phyloP scores from a whole-genome alignment of 2,888 invertebrate genomes.

The Melanostoma mellinum region DNA sequence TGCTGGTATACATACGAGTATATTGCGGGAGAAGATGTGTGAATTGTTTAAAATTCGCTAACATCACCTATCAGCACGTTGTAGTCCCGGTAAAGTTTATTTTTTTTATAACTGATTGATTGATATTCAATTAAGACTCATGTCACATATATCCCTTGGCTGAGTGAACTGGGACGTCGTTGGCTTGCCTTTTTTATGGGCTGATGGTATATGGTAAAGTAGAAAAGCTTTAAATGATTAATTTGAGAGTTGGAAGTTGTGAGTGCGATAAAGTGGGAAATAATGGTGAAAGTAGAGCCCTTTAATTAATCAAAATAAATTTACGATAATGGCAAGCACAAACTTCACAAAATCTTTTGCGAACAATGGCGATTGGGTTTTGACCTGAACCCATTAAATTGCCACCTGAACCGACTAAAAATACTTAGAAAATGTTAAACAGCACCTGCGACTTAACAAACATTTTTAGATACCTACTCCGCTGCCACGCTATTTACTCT shows the following conservation, averaged over 20 bases:
- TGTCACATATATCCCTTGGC: constrained; percentile 14
- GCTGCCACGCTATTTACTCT: neutral
- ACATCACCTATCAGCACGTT: constrained; percentile 38
- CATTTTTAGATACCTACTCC: neutral
- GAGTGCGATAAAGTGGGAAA: constrained; percentile 22
- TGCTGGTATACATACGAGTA: neutral
- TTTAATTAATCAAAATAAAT: constrained; percentile 38
- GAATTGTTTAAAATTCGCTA: constrained; percentile 37
- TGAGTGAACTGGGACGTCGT: neutral
- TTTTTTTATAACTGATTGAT: constrained; percentile 35
- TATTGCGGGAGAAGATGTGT: neutral
- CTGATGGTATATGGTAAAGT: neutral
- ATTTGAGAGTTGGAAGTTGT: neutral
- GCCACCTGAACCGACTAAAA: neutral
- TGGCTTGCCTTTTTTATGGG: too few relatives aligned
- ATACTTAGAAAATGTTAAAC: constrained; percentile 19
- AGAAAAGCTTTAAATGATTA: constrained; percentile 20
- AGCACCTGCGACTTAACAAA: constrained; percentile 5
- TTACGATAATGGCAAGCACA: constrained; percentile 21
- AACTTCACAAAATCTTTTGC: neutral
- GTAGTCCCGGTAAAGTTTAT: constrained; percentile 10
- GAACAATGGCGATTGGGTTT: neutral
- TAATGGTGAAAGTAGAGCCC: constrained; percentile 14
- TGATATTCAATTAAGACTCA: constrained; percentile 52
- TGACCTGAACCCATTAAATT: constrained; percentile 14